Conservation (phyloP, 2,888 invertebrate species). For the Morpho helenor region DNA sequence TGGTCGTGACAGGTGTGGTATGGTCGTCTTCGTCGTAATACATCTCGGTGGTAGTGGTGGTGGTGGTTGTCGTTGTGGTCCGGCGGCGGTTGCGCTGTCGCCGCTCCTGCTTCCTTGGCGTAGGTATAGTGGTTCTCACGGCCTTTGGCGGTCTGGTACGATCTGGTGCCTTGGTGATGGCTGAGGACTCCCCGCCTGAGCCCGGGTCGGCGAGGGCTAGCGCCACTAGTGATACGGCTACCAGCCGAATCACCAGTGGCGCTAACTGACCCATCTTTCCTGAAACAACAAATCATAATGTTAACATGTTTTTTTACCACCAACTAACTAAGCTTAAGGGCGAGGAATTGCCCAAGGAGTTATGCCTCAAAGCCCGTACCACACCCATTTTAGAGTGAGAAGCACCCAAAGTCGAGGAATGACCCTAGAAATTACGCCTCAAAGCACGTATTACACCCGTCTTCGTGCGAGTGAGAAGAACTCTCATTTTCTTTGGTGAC, state of each 20-base stretch:
- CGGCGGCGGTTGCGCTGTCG: constrained; percentile 50
- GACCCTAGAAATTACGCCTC: too few relatives aligned
- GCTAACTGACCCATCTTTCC: constrained; percentile 58
- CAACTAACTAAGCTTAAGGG: too few relatives aligned
- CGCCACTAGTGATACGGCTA: constrained; percentile 70
- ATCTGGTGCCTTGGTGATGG: constrained; percentile 22
- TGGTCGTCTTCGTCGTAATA: constrained; percentile 52
- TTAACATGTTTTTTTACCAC: neutral
- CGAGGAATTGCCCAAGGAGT: too few relatives aligned
- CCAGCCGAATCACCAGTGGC: constrained; percentile 70
- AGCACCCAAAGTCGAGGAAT: too few relatives aligned
- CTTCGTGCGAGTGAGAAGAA: too few relatives aligned
- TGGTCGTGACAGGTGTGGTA: constrained; percentile 49
- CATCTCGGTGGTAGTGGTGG: constrained; percentile 38
- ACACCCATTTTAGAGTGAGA: too few relatives aligned
- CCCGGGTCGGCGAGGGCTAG: constrained; percentile 57
- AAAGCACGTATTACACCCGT: too few relatives aligned
- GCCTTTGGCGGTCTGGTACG: constrained; percentile 18
- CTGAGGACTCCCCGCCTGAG: constrained; percentile 33
- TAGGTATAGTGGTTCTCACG: constrained; percentile 31
- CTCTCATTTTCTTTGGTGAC: too few relatives aligned
- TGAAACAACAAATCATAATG: constrained; percentile 33
- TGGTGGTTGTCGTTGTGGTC: constrained; percentile 60
- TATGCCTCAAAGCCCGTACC: too few relatives aligned
- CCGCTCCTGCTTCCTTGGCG: constrained; percentile 42